Evolutionary conservation across 1,140 invertebrate genomes (phyloP).

Genomic region (Caligus rogercresseyi): DNA sequence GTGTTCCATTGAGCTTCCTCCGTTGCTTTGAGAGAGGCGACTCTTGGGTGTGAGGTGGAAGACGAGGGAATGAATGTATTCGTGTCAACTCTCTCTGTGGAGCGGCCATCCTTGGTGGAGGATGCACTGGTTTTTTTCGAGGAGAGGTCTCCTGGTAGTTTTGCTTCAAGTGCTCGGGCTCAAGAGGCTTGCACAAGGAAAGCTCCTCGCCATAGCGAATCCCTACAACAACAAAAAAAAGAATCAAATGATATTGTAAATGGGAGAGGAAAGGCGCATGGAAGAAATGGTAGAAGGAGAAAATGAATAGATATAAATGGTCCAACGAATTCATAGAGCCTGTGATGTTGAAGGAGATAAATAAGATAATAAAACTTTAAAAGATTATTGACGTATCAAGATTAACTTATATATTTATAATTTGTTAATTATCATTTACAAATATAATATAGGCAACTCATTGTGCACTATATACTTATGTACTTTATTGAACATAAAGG

Average conservation of each 20-base stretch:
- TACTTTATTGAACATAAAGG: too few species aligned
- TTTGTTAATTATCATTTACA: too few species aligned
- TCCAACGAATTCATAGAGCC: not conserved
- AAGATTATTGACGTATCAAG: not conserved
- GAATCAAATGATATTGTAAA: not conserved
- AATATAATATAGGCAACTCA: too few species aligned
- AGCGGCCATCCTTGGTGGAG: constrained; percentile 20
- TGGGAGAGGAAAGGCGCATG: not conserved
- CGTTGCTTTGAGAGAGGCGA: constrained; percentile 23
- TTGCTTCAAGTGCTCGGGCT: constrained; percentile 60
- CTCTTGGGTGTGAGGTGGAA: constrained; percentile 21
- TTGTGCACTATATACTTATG: too few species aligned
- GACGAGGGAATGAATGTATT: constrained; percentile 52
- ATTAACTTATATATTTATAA: too few species aligned
- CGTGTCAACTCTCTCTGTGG: constrained; percentile 47
- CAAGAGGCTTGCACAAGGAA: constrained; percentile 73
- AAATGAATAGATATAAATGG: not conserved
- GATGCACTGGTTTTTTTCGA: constrained; percentile 20
- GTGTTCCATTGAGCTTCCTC: constrained; percentile 21
- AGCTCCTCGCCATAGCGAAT: constrained; percentile 91
- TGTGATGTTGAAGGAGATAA: not conserved
- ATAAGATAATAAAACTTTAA: not conserved
- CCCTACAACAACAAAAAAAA: constrained; percentile 34
- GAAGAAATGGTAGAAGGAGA: not conserved
- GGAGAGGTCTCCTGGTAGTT: constrained; percentile 40